Percentiles rank a stretch among this genome's conserved stretches.
phyloP scores from a whole-genome alignment of 2,888 invertebrate genomes.

The Timema podura region DNA sequence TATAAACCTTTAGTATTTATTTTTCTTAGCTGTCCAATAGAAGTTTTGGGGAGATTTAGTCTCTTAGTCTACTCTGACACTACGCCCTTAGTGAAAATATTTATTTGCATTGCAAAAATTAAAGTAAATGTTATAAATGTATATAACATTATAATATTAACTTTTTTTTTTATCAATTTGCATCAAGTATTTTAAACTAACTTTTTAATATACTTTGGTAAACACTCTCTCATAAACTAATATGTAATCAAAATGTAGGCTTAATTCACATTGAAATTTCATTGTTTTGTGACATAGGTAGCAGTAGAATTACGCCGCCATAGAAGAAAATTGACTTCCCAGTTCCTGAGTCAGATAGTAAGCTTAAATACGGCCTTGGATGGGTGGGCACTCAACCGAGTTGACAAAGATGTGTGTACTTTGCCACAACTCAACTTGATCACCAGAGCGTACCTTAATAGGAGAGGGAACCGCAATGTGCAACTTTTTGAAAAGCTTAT shows the following conservation, averaged over 20 bases:
- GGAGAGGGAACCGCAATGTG: constrained; percentile 42
- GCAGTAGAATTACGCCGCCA: constrained; percentile 8
- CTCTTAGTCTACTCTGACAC: too few species aligned
- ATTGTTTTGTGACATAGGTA: constrained; percentile 40
- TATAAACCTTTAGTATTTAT: too few species aligned
- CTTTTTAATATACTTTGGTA: too few species aligned
- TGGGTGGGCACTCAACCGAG: constrained; percentile 41
- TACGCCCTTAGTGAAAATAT: too few species aligned
- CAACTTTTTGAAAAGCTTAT: constrained; percentile 43
- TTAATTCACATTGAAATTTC: neutral
- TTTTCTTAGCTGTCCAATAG: too few species aligned
- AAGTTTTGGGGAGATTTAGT: too few species aligned
- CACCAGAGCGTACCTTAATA: constrained; percentile 38
- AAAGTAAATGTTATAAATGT: too few species aligned
- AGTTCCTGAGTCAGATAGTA: constrained; percentile 18
- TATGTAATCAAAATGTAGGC: constrained; percentile 39
- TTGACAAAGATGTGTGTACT: constrained; percentile 34
- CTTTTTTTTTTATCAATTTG: too few species aligned
- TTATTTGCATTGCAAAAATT: too few species aligned
- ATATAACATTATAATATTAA: too few species aligned
- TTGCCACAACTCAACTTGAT: constrained; percentile 33
- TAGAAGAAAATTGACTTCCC: constrained; percentile 15
- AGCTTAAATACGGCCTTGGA: constrained; percentile 32
- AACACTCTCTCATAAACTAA: too few species aligned
- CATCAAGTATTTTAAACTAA: too few species aligned